Evolutionary conservation across 2,888 invertebrate species (phyloP).

Genomic region (Horisme vitalbata): DNA sequence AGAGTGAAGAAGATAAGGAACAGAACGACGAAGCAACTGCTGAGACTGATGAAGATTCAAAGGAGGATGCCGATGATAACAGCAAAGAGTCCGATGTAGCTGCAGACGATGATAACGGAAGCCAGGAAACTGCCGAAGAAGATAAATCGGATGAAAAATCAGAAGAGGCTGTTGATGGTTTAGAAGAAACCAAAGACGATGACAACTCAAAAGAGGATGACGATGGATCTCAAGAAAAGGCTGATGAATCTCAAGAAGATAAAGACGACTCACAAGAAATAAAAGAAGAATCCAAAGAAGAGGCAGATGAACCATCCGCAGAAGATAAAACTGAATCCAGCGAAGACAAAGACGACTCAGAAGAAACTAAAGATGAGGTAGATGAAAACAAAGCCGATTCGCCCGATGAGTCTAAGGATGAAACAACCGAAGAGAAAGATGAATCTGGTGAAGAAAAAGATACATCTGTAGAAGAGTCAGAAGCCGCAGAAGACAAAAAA

Average conservation of each 20-base stretch:
- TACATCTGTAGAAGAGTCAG: constrained; percentile 18
- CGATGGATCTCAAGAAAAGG: constrained; percentile 47
- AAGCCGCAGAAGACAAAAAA: constrained; percentile 34
- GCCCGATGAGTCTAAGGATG: constrained; percentile 39
- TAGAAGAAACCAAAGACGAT: constrained; percentile 47
- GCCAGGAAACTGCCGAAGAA: constrained; percentile 48
- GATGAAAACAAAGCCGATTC: constrained; percentile 38
- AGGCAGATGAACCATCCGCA: constrained; percentile 58
- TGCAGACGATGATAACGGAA: constrained; percentile 45
- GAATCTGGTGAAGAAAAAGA: constrained; percentile 54
- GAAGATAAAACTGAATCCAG: constrained; percentile 48
- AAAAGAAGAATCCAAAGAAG: constrained; percentile 52
- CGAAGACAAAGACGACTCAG: constrained; percentile 46
- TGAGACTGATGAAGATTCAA: constrained; percentile 40
- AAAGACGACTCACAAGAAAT: constrained; percentile 50
- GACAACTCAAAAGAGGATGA: constrained; percentile 49
- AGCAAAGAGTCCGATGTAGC: constrained; percentile 51
- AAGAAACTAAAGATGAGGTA: constrained; percentile 44
- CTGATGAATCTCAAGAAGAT: constrained; percentile 48
- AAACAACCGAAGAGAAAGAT: constrained; percentile 41
- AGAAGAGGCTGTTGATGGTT: constrained; percentile 49
- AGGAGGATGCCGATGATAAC: constrained; percentile 51
- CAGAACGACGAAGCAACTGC: constrained; percentile 50
- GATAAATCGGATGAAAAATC: constrained; percentile 59
- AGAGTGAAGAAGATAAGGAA: constrained; percentile 61